phyloP scores from a whole-genome alignment of 2,888 invertebrate genomes.

The Dermolepida albohirtum region DNA sequence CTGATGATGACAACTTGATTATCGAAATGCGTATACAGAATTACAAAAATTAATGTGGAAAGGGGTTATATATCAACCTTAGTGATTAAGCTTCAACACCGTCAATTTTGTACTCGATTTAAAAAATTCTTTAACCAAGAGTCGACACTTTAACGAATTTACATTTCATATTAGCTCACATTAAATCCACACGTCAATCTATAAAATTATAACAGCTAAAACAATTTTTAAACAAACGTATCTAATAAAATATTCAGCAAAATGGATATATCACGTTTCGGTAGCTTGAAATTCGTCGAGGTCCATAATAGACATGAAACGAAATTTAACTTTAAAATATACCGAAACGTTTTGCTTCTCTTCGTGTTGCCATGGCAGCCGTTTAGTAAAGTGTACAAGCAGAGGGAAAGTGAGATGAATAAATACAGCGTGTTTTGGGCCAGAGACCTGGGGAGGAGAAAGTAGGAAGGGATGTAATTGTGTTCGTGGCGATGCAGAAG shows the following conservation, averaged over 20 bases:
- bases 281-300: slow-evolving; percentile 6
- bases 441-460: slow-evolving; percentile 48
- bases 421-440: slow-evolving; percentile 62
- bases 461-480: slow-evolving; percentile 60
- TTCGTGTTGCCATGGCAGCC: slow-evolving; percentile 57
- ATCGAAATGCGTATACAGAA: too few relatives aligned
- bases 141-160: too few relatives aligned
- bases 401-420: slow-evolving; percentile 62
- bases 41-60: too few relatives aligned
- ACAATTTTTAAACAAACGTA: slow-evolving; percentile 9
- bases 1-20: too few relatives aligned
- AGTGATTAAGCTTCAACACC: too few relatives aligned
- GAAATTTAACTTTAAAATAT: slow-evolving; percentile 49
- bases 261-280: slow-evolving; percentile 7
- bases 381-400: slow-evolving; percentile 57
- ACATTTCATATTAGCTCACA: too few relatives aligned
- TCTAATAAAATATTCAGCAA: slow-evolving; percentile 18
- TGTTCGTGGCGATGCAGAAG: slow-evolving; percentile 65
- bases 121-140: too few relatives aligned
- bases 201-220: not conserved
- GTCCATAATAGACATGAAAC: slow-evolving; percentile 44
- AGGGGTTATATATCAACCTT: too few relatives aligned
- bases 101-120: too few relatives aligned
- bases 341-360: slow-evolving; percentile 50
- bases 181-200: too few relatives aligned